phyloP scores from a whole-genome alignment of 2,797 vertebrate genomes.

The Morus bassanus region DNA sequence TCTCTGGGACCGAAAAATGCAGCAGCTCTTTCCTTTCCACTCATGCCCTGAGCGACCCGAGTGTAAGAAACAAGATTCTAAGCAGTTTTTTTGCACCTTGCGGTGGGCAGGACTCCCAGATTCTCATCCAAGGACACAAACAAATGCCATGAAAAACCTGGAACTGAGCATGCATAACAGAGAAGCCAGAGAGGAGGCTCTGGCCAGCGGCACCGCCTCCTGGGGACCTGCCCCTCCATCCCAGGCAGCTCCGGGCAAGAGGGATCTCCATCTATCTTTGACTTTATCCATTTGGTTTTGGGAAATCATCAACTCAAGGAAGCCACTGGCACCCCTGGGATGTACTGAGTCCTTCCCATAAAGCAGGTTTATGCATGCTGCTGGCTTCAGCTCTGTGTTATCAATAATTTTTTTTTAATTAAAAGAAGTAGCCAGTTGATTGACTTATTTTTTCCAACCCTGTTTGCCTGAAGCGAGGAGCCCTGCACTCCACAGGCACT shows the following conservation, averaged over 20 bases:
- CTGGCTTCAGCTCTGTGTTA: background rate
- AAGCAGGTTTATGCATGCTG: background rate
- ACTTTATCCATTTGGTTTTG: background rate
- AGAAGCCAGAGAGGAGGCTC: constrained; percentile 48
- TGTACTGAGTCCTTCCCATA: background rate
- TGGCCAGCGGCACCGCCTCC: background rate
- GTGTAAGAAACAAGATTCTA: background rate
- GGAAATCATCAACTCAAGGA: background rate
- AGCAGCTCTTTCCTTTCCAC: background rate
- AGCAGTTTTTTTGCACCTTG: background rate
- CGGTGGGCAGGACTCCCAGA: background rate
- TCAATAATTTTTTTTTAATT: background rate
- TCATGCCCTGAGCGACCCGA: background rate
- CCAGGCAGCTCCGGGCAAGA: background rate
- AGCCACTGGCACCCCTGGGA: background rate
- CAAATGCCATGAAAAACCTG: background rate
- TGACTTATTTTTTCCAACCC: background rate
- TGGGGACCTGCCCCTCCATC: background rate
- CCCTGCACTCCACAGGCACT: background rate
- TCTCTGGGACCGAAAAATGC: background rate
- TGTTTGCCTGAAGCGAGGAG: background rate
- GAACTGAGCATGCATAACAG: constrained; percentile 50
- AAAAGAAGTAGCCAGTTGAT: background rate
- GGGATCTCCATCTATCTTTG: background rate
- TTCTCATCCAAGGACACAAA: background rate